phyloP scores from a whole-genome alignment of 1,140 invertebrate species.

The Tachypleus tridentatus region DNA sequence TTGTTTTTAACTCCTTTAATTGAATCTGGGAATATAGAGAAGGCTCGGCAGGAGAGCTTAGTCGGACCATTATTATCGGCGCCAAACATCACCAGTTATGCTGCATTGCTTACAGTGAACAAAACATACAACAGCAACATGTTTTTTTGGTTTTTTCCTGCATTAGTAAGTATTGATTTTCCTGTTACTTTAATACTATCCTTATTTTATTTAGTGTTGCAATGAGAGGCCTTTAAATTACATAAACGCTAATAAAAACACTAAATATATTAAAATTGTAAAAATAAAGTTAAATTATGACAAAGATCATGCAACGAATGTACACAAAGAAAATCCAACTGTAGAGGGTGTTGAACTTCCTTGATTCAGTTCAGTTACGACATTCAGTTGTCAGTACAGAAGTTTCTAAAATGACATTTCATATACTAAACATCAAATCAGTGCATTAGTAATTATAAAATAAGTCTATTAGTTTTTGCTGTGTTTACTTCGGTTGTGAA shows the following conservation, averaged over 20 bases:
- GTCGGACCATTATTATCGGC: slow-evolving; percentile 2
- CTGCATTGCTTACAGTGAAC: slow-evolving; percentile 25
- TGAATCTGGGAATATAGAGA: slow-evolving; percentile 14
- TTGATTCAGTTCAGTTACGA: not conserved
- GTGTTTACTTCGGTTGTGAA: no score
- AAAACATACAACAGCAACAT: slow-evolving; percentile 20
- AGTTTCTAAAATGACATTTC: no score
- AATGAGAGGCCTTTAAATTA: not conserved
- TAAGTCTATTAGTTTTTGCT: no score
- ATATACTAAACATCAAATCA: no score
- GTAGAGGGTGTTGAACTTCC: not conserved
- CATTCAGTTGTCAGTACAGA: no score
- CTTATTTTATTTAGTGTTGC: not conserved
- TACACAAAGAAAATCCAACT: not conserved
- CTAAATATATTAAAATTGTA: not conserved
- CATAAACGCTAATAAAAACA: not conserved
- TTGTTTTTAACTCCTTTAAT: slow-evolving; percentile 20
- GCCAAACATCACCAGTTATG: slow-evolving; percentile 15
- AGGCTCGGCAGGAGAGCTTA: slow-evolving; percentile 8
- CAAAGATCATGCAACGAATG: no score
- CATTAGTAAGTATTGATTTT: slow-evolving; percentile 15
- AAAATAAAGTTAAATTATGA: no score
- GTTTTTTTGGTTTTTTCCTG: slow-evolving; percentile 26
- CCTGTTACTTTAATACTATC: not conserved
- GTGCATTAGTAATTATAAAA: no score